Evolutionary conservation across 2,888 invertebrate species (phyloP).

Genomic region (Lasioglossum figueresi): DNA sequence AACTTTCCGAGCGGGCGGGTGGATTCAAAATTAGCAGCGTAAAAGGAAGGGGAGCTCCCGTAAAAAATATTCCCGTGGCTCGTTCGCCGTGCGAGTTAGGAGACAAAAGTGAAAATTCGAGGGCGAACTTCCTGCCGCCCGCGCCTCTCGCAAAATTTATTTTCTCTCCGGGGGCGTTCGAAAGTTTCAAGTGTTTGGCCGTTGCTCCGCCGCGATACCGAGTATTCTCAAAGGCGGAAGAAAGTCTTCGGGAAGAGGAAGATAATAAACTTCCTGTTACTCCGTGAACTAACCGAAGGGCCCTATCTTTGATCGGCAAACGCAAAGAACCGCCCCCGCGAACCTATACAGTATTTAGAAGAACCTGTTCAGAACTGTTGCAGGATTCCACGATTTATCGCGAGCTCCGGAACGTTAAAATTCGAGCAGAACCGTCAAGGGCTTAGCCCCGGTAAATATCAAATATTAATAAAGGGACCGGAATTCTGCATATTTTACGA

Average conservation of each 20-base stretch:
- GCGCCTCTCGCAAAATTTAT: conserved; percentile 21
- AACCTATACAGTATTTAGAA: background rate
- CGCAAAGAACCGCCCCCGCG: background rate
- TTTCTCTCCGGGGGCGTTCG: background rate
- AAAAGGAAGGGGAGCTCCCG: background rate
- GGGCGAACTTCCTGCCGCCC: background rate
- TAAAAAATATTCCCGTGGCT: background rate
- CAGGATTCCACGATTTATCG: background rate
- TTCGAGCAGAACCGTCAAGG: background rate
- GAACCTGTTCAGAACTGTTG: background rate
- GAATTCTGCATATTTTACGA: background rate
- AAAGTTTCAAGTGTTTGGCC: conserved; percentile 42
- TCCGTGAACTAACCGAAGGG: conserved; percentile 2
- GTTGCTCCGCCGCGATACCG: conserved; percentile 16
- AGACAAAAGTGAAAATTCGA: conserved; percentile 28
- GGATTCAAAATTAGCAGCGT: conserved; percentile 10
- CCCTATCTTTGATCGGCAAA: background rate
- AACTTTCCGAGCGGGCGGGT: background rate
- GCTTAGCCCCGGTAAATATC: background rate
- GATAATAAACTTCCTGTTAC: conserved; percentile 26
- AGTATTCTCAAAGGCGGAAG: conserved; percentile 14
- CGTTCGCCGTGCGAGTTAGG: background rate
- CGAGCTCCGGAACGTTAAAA: background rate
- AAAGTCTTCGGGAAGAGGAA: conserved; percentile 30
- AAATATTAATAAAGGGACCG: background rate